A percentile compares a stretch with the other conserved stretches of the same genome.
These are phyloP conservation scores for Archips xylosteana DNA, from an alignment of 2,888 invertebrate genomes.

Conservation along the genomic window DNA sequence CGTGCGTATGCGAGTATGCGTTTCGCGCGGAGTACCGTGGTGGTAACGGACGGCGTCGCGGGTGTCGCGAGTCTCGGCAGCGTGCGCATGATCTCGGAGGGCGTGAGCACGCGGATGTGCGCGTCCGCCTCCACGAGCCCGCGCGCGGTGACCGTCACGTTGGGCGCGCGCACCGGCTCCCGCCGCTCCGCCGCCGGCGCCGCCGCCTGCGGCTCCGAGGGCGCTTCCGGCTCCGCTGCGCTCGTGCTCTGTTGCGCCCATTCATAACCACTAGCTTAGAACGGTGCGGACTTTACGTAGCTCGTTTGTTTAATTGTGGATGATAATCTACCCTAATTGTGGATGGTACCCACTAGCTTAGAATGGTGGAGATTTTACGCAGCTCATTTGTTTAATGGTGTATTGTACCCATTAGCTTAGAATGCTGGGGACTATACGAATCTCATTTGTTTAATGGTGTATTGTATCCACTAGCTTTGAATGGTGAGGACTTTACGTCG, in stretches of 20 bases:
- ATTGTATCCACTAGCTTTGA: too few relatives aligned
- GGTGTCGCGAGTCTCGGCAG: conserved; percentile 90
- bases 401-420: too few relatives aligned
- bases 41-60: conserved; percentile 81
- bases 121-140: conserved; percentile 88
- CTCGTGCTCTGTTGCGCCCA: conserved; percentile 72
- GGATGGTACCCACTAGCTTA: neutral
- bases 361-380: neutral
- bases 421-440: too few relatives aligned
- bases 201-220: conserved; percentile 72
- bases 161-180: conserved; percentile 86
- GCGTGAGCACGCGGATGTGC: conserved; percentile 95
- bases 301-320: neutral
- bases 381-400: too few relatives aligned
- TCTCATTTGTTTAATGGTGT: too few relatives aligned
- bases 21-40: conserved; percentile 51
- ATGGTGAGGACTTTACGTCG: too few relatives aligned
- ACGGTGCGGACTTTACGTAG: conserved; percentile 37
- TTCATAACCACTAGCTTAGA: conserved; percentile 60
- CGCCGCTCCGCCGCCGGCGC: conserved; percentile 70
- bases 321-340: too few relatives aligned
- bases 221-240: conserved; percentile 50
- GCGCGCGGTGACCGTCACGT: conserved; percentile 88
- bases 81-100: conserved; percentile 96
- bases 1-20: conserved; percentile 46